Evolutionary conservation across 2,797 vertebrate species (phyloP).

Genomic region (Enteromius anoplus): DNA sequence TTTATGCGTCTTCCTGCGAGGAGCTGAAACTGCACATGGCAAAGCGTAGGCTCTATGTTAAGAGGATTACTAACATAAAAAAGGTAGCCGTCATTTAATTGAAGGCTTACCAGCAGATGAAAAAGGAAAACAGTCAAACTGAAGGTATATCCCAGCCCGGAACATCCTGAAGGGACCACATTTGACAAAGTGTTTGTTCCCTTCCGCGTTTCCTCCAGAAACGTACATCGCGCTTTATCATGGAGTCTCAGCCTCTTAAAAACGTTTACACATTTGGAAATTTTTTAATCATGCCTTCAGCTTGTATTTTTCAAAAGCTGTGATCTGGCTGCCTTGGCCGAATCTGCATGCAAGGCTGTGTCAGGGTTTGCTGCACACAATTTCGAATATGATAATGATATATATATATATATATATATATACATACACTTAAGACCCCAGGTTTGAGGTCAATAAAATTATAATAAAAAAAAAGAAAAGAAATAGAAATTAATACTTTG

Average conservation of each 20-base stretch:
- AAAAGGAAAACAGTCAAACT: slow-evolving; percentile 80
- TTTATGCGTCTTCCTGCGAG: slow-evolving; percentile 59
- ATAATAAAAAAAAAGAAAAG: not conserved
- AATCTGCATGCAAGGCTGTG: slow-evolving; percentile 56
- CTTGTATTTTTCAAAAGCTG: slow-evolving; percentile 77
- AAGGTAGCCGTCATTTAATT: slow-evolving; percentile 85
- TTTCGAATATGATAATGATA: slow-evolving; percentile 62
- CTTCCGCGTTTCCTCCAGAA: slow-evolving; percentile 69
- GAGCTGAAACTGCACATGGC: slow-evolving; percentile 66
- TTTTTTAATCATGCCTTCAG: slow-evolving; percentile 82
- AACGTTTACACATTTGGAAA: slow-evolving; percentile 77
- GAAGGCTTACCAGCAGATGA: slow-evolving; percentile 80
- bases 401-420: slow-evolving; percentile 13
- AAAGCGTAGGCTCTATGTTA: slow-evolving; percentile 78
- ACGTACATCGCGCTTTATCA: slow-evolving; percentile 76
- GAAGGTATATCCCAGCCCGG: slow-evolving; percentile 80
- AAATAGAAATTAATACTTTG: not conserved
- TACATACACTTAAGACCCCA: slow-evolving; percentile 2
- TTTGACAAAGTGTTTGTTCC: slow-evolving; percentile 72
- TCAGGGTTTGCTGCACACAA: slow-evolving; percentile 62
- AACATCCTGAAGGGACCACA: slow-evolving; percentile 78
- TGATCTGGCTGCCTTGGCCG: slow-evolving; percentile 72
- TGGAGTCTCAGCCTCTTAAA: slow-evolving; percentile 76
- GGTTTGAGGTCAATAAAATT: not conserved
- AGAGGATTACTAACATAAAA: slow-evolving; percentile 85